Percentiles rank a stretch among this genome's conserved stretches.
Conservation (phyloP, 1,140 invertebrate species). For the Lutraria rhynchaena region DNA sequence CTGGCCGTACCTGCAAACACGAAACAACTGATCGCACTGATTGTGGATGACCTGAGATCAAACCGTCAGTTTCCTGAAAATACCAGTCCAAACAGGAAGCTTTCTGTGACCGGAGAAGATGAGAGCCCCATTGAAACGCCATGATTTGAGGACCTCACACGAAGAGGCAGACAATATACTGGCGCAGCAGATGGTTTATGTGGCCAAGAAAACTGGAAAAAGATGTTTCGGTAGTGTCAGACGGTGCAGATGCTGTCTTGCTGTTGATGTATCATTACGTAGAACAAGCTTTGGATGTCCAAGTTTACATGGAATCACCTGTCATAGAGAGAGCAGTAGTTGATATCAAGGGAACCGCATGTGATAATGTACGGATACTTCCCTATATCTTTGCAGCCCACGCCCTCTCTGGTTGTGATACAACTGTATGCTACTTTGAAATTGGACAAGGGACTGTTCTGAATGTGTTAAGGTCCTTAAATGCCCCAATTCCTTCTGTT, state of each 20-base stretch:
- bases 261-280: not conserved
- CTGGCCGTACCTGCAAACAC: not conserved
- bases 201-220: not conserved
- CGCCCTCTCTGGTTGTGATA: conserved; percentile 21
- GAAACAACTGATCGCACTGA: conserved; percentile 24
- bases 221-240: not conserved
- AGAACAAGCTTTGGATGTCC: not conserved
- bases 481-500: no score
- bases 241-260: not conserved
- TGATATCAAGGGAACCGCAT: not conserved
- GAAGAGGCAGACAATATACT: conserved; percentile 24
- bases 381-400: not conserved
- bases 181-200: not conserved
- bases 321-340: not conserved
- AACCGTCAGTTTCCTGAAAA: conserved; percentile 10
- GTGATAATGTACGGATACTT: not conserved
- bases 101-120: conserved; percentile 29
- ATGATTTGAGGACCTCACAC: conserved; percentile 3
- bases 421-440: not conserved
- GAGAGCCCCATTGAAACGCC: not conserved
- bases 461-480: not conserved
- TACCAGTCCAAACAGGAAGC: conserved; percentile 1
- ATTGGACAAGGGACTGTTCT: not conserved
- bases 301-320: not conserved
- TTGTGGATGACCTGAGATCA: not conserved